These are phyloP conservation scores for Cyclopterus lumpus DNA, from an alignment of 2,797 vertebrate genomes.

Conservation along the genomic window DNA sequence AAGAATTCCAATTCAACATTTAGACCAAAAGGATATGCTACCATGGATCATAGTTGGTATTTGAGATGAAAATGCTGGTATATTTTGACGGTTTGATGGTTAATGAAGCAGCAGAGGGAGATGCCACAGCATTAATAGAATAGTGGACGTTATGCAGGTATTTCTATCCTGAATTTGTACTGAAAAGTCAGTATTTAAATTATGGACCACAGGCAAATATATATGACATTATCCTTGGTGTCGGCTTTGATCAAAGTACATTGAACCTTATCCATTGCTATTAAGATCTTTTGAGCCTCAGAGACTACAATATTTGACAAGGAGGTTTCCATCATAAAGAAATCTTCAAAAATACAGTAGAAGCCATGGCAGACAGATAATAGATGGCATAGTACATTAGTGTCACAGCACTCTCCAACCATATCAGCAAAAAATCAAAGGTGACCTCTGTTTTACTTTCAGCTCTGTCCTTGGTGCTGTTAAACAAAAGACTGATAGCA, in stretches of 20 bases:
- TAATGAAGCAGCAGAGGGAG: constrained; percentile 12
- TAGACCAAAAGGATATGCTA: constrained; percentile 13
- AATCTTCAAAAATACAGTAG: constrained; percentile 2
- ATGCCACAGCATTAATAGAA: constrained; percentile 4
- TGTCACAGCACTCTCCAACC: background rate
- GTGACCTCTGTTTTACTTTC: constrained; percentile 38
- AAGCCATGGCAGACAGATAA: constrained; percentile 4
- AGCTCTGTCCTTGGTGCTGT: constrained; percentile 20
- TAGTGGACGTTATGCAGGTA: background rate
- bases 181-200: constrained; percentile 1
- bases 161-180: background rate
- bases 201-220: background rate
- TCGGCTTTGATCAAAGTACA: constrained; percentile 1
- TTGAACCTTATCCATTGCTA: background rate
- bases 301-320: background rate
- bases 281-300: background rate
- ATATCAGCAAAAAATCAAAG: constrained; percentile 42
- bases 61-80: constrained; percentile 6
- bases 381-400: background rate
- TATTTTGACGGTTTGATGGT: constrained; percentile 9
- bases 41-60: background rate
- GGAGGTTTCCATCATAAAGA: background rate
- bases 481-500: constrained; percentile 44
- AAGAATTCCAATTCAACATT: constrained; percentile 24
- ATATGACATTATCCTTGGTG: background rate